Conservation (phyloP, 2,888 invertebrate species). For the Plemyria rubiginata region DNA sequence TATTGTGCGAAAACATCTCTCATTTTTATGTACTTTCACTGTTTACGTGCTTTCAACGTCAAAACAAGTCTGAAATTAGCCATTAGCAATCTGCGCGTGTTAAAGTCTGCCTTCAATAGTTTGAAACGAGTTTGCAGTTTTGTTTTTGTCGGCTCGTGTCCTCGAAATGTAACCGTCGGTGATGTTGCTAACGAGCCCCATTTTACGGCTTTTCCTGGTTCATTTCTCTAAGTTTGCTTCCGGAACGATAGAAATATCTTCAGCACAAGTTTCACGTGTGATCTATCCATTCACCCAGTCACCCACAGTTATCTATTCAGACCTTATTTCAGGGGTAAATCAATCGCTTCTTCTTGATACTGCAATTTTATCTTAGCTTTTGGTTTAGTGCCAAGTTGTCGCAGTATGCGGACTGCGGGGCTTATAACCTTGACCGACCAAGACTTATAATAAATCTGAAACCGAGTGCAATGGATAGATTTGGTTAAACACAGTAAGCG, state of each 20-base stretch:
- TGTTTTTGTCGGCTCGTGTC: conserved; percentile 68
- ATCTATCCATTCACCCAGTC: conserved; percentile 4
- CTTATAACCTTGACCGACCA: conserved; percentile 78
- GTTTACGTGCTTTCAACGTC: conserved; percentile 48
- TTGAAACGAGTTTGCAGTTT: conserved; percentile 66
- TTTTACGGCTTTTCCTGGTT: conserved; percentile 50
- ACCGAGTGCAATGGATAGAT: conserved; percentile 51
- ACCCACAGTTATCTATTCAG: conserved; percentile 1
- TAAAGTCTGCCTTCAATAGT: conserved; percentile 46
- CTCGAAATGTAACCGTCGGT: conserved; percentile 79
- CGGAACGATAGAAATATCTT: conserved; percentile 42
- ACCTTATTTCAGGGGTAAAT: conserved; percentile 11
- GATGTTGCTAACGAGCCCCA: conserved; percentile 65
- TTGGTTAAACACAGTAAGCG: conserved; percentile 39
- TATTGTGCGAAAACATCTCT: conserved; percentile 46
- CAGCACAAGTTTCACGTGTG: conserved; percentile 1
- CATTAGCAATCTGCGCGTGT: conserved; percentile 45
- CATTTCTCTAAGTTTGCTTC: conserved; percentile 41
- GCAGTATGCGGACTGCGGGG: conserved; percentile 68
- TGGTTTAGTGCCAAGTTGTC: conserved; percentile 72
- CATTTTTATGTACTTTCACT: conserved; percentile 51
- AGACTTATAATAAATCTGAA: conserved; percentile 57
- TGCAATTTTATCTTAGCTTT: conserved; percentile 49
- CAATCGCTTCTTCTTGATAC: conserved; percentile 32
- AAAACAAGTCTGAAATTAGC: conserved; percentile 53